Evolutionary conservation across 2,113 vertebrate species (phyloP), one percentile per base, ranked within the genome.

Genomic region (Pandion haliaetus): DNA sequence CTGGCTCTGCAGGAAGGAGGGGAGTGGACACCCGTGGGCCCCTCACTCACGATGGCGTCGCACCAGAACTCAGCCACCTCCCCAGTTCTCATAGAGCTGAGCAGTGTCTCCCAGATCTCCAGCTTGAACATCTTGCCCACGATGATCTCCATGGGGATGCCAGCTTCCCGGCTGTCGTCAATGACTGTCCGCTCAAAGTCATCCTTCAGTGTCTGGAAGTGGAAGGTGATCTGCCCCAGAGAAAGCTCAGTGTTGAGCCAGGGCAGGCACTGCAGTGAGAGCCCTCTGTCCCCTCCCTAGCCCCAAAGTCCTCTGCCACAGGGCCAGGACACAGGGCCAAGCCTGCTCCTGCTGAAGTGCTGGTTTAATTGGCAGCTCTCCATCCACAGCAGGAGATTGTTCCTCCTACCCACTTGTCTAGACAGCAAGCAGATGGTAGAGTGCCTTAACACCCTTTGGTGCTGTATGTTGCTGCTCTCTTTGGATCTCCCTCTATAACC

Each of bases 31-130:
- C 13, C 52, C 5, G 0, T 0, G 9, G 69, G 93, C 26, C 88
- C 67, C 24, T 86, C 78, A 99, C 99, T 99, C 97, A 99, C 99
- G 5, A 97, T 73, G 52, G 98, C 76, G 1, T 99, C 99, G 0
- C 99, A 99, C 99, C 99, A 99, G 96, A 99, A 99, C 96, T 99
- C 99, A 0, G 99, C 98, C 97, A 99, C 99, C 89, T 99, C 99
- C 38, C 98, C 98, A 0, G 97, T 57, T 95, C 98, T 98, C 99
- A 99, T 99, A 91, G 99, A 99, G 25, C 80, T 98, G 72, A 99
- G 97, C 92, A 99, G 97, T 0, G 97, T 98, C 97, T 99, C 99
- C 98, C 99, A 99, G 52, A 99, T 98, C 93, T 99, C 99, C 96
- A 99, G 97, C 97, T 99, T 99, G 97, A 99, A 99, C 99, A 99